Percentiles rank a stretch among this genome's conserved stretches.
Evolutionary conservation across 2,888 invertebrate species (phyloP).

Genomic region (Oligia fasciuncula): DNA sequence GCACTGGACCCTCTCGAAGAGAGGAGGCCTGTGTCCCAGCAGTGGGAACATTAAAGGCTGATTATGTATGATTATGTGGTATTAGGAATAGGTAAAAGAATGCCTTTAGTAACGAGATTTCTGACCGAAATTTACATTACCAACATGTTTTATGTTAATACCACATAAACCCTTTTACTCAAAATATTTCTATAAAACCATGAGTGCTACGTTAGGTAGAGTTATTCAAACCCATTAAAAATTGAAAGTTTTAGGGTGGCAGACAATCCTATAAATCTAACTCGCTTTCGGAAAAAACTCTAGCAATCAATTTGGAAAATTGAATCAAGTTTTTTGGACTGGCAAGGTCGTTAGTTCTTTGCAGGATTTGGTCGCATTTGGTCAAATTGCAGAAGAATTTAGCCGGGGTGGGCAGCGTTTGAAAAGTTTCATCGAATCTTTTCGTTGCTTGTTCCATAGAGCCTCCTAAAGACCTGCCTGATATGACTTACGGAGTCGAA

Average conservation of each 20-base stretch:
- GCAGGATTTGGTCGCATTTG: background rate
- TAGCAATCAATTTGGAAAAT: slow-evolving; percentile 27
- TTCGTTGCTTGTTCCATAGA: background rate
- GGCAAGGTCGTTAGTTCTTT: slow-evolving; percentile 29
- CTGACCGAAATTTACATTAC: background rate
- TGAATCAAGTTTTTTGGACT: slow-evolving; percentile 2
- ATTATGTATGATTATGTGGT: no score
- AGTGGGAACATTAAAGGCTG: no score
- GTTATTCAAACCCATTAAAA: slow-evolving; percentile 11
- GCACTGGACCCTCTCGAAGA: no score
- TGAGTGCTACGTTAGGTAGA: slow-evolving; percentile 8
- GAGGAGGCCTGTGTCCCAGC: no score
- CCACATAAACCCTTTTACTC: slow-evolving; percentile 37
- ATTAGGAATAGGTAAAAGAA: background rate
- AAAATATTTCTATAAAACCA: slow-evolving; percentile 26
- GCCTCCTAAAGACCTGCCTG: background rate
- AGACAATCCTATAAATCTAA: slow-evolving; percentile 8
- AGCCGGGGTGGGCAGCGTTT: background rate
- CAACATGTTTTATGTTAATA: slow-evolving; percentile 26
- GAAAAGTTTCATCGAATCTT: background rate
- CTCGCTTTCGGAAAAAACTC: slow-evolving; percentile 15
- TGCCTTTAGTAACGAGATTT: background rate
- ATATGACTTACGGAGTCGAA: background rate
- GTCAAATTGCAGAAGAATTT: background rate
- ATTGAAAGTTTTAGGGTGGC: slow-evolving; percentile 11